phyloP scores from a whole-genome alignment of 2,797 vertebrate genomes.

The Sebastes variabilis region DNA sequence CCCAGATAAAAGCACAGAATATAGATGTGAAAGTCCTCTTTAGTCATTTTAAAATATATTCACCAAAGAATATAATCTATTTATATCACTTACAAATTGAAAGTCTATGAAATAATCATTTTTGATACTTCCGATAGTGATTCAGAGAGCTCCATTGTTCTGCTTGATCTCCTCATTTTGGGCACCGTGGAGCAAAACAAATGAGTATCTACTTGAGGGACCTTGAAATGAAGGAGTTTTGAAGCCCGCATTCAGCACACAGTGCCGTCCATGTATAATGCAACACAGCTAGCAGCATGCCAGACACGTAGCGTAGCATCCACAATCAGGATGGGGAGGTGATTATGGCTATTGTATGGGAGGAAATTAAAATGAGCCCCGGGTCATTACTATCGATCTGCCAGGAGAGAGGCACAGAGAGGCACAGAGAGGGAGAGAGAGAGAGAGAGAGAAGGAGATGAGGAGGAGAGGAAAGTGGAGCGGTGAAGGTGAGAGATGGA shows the following conservation, averaged over 20 bases:
- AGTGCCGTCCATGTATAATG: slow-evolving; percentile 8
- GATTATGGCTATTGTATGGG: slow-evolving; percentile 70
- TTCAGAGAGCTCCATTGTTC: background rate
- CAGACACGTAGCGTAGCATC: slow-evolving; percentile 53
- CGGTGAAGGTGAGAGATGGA: slow-evolving; percentile 25
- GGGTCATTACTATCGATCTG: slow-evolving; percentile 78
- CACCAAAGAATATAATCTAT: background rate
- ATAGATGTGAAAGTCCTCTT: background rate
- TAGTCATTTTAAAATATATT: background rate
- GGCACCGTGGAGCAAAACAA: slow-evolving; percentile 10
- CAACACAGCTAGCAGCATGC: slow-evolving; percentile 39
- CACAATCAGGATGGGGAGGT: slow-evolving; percentile 59
- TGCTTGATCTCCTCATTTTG: background rate
- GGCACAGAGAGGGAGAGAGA: background rate
- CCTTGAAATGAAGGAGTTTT: slow-evolving; percentile 7
- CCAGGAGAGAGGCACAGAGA: slow-evolving; percentile 20
- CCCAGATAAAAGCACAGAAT: background rate
- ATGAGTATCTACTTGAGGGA: slow-evolving; percentile 16
- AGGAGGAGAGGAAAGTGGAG: background rate
- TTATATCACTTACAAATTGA: background rate
- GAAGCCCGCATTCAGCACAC: background rate
- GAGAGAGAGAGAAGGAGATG: slow-evolving; percentile 1
- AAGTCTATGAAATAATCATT: background rate
- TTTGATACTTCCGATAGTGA: background rate
- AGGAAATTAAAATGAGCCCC: slow-evolving; percentile 75